Evolutionary conservation across 2,797 vertebrate species (phyloP), one percentile per base, ranked within the genome.

Genomic region (Poecilia picta): DNA sequence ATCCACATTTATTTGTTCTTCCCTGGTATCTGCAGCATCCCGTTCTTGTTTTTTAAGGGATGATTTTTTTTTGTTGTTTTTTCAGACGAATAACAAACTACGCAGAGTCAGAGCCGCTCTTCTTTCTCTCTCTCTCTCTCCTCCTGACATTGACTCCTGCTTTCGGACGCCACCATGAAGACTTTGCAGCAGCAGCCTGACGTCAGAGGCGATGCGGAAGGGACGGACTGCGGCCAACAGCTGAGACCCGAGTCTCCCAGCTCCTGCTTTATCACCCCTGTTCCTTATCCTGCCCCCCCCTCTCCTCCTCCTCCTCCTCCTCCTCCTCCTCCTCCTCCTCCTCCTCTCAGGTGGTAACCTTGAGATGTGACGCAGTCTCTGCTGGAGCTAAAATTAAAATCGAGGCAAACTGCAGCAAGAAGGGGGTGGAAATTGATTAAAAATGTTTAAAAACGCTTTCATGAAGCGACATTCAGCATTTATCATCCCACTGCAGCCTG

Each of bases 291-390:
- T n/a, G n/a, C 78, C 25, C 18, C 12, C 39, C n/a, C n/a, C n/a
- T n/a, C n/a, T n/a, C n/a, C n/a, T n/a, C n/a, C n/a, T n/a, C n/a
- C n/a, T n/a, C n/a, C n/a, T n/a, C n/a, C n/a, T n/a, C n/a, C n/a
- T n/a, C n/a, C n/a, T n/a, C n/a, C n/a, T n/a, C n/a, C n/a, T n/a
- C n/a, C n/a, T n/a, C n/a, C n/a, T n/a, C n/a, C 31, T 43, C 53
- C 66, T 46, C 39, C 28, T 72, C 45, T 49, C 33, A 70, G 71
- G 62, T 71, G 85, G 81, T 94, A 93, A 93, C 93, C 92, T 94
- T 94, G 94, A 92, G 83, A 91, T 89, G 89, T 93, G 91, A 93
- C 91, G 89, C 92, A 93, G 89, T 89, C 71, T 76, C 78, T 80
- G 78, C 77, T 59, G 11, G 31, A 81, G 87, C 80, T 81, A 85